A percentile compares a stretch with the other conserved stretches of the same genome.
Evolutionary conservation across 1,140 invertebrate genomes (phyloP).

Genomic region (Drosophila pseudoobscura): DNA sequence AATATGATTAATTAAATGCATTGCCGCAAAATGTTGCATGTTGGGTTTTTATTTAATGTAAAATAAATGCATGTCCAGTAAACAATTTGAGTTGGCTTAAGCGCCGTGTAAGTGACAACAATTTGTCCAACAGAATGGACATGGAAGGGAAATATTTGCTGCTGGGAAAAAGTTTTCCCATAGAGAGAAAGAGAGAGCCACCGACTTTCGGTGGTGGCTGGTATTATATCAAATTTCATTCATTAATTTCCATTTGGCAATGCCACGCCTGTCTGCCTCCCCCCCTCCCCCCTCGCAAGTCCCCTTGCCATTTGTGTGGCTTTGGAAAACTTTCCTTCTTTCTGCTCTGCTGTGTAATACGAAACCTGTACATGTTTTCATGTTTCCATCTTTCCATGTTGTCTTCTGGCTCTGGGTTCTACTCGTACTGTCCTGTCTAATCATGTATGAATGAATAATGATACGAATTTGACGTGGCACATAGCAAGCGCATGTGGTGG

Average conservation of each 20-base stretch:
- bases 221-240: conserved; percentile 81
- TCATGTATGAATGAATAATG: conserved; percentile 82
- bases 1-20: conserved; percentile 54
- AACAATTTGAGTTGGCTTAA: conserved; percentile 60
- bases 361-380: conserved; percentile 53
- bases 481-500: conserved; percentile 32
- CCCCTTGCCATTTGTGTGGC: background rate
- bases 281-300: background rate
- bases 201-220: conserved; percentile 8
- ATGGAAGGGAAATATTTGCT: conserved; percentile 53
- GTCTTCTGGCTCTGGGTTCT: conserved; percentile 40
- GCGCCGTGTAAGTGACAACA: conserved; percentile 27
- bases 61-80: conserved; percentile 58
- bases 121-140: conserved; percentile 19
- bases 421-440: conserved; percentile 60
- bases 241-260: conserved; percentile 81
- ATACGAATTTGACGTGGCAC: conserved; percentile 79
- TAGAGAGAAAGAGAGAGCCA: background rate
- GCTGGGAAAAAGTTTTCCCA: conserved; percentile 1
- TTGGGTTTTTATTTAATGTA: conserved; percentile 24
- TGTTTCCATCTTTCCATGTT: conserved; percentile 31
- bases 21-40: conserved; percentile 1
- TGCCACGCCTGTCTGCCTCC: conserved; percentile 72
- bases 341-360: conserved; percentile 49
- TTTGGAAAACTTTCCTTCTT: conserved; percentile 33